Percentiles rank a stretch among this genome's conserved stretches.
phyloP scores from a whole-genome alignment of 2,113 vertebrate genomes.

The Brachyhypopomus occidentalis region DNA sequence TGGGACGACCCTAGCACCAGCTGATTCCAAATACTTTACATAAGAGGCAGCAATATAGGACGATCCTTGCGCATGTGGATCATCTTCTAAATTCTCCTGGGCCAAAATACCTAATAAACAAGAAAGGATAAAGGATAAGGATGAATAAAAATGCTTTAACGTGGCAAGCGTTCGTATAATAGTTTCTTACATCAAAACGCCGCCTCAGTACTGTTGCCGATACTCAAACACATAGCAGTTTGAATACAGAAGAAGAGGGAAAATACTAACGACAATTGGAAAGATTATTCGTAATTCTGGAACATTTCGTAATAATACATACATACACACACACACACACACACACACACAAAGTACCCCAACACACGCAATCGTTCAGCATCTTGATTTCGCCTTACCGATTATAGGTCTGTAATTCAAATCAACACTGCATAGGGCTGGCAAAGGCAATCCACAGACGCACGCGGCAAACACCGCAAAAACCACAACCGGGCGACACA shows the following conservation, averaged over 20 bases:
- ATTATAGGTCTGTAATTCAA: conserved; percentile 70
- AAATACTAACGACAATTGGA: not conserved
- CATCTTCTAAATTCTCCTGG: conserved; percentile 70
- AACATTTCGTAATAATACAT: conserved; percentile 6
- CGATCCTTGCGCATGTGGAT: conserved; percentile 65
- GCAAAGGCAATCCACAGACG: conserved; percentile 38
- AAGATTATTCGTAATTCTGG: not conserved
- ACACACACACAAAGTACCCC: not conserved
- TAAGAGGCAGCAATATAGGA: conserved; percentile 80
- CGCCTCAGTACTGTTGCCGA: no score
- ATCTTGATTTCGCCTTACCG: conserved; percentile 62
- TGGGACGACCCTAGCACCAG: conserved; percentile 76
- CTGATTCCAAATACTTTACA: conserved; percentile 77
- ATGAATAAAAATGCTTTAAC: not conserved
- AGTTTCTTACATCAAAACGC: no score
- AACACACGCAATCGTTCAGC: no score
- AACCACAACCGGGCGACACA: conserved; percentile 62
- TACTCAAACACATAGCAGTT: not conserved
- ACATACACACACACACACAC: not conserved
- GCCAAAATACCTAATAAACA: conserved; percentile 71
- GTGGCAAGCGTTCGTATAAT: no score
- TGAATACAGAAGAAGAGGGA: not conserved
- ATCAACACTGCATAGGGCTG: conserved; percentile 48
- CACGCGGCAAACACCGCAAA: conserved; percentile 61
- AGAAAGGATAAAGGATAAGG: not conserved